Evolutionary conservation across 2,888 invertebrate species (phyloP), one percentile per base, ranked within the genome.

Genomic region (Harpalus rubripes): DNA sequence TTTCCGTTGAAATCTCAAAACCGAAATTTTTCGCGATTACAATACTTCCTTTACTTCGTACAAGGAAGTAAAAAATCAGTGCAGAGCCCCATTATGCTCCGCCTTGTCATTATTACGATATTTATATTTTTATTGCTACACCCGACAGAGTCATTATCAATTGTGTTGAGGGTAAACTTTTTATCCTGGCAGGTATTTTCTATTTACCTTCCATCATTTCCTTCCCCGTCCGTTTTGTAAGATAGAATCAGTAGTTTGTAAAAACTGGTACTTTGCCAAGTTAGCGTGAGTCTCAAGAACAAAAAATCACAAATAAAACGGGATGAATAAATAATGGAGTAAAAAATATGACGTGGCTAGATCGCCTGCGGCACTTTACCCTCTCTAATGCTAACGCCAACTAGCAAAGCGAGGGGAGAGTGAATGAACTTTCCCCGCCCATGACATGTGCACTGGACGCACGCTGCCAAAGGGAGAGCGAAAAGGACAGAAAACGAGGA

Each of bases 291-390:
- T 39, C 12, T 39, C 12, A 12, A 16, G 22, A 63, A 65, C 15
- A 81, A 81, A 81, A 81, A 81, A 81, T 65, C 41, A 41, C 81
- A 81, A 81, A 81, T 65, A 65, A 65, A 81, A 81, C 65, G 68
- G 22, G 81, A 81, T 81, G 81, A 81, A 81, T 81, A 81, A 81
- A 81, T 81, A 81, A 81, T 81, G 68, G 81, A 44, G 68, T 68
- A 81, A 81, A 81, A 81, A 81, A 65, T 81, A 81, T 81, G 81
- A 81, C 81, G 56, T 63, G 68, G 80, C 68, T 81, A 81, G 81
- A 65, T 68, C 41, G 81, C 58, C 63, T 44, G 56, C 26, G 52
- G 58, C 44, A 44, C 81, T 65, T 41, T 41, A 44, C 81, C 68
- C 63, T 44, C 65, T 65, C 81, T 81, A 81, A 63, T 81, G 80